Percentiles rank a stretch among this genome's conserved stretches.
phyloP scores from a whole-genome alignment of 2,113 vertebrate species.

The Siphamia tubifer region DNA sequence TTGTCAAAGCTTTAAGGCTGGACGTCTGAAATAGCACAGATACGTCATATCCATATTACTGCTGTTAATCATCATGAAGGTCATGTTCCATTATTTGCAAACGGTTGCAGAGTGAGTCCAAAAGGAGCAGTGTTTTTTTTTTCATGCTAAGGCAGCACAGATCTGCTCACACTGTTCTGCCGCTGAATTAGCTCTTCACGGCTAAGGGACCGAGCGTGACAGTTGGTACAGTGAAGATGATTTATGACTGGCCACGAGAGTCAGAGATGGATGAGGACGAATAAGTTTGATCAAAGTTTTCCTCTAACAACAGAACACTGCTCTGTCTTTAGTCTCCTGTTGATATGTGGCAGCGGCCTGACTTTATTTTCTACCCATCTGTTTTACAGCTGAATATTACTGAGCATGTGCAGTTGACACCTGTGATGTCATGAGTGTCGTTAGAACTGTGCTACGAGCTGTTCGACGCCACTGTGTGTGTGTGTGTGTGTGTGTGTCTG shows the following conservation, averaged over 20 bases:
- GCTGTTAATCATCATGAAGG: not conserved
- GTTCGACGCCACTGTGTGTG: not conserved
- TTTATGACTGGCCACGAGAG: slow-evolving; percentile 74
- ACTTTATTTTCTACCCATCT: slow-evolving; percentile 40
- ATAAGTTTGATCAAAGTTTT: slow-evolving; percentile 79
- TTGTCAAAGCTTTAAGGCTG: not conserved
- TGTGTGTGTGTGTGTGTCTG: too few species aligned
- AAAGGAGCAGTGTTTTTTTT: not conserved
- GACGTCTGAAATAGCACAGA: not conserved
- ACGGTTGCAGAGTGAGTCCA: not conserved
- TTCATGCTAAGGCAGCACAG: slow-evolving; percentile 41
- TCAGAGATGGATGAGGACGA: slow-evolving; percentile 78
- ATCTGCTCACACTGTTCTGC: slow-evolving; percentile 31
- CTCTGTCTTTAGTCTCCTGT: slow-evolving; percentile 47
- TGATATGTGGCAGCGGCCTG: slow-evolving; percentile 48
- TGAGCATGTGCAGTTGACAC: not conserved
- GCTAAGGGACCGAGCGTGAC: slow-evolving; percentile 70
- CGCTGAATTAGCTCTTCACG: slow-evolving; percentile 65
- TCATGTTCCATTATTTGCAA: slow-evolving; percentile 15
- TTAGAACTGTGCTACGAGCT: not conserved
- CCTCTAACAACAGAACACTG: slow-evolving; percentile 64
- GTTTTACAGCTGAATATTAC: not conserved
- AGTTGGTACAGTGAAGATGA: slow-evolving; percentile 75
- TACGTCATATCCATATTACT: not conserved
- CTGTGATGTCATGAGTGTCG: not conserved